phyloP scores from a whole-genome alignment of 2,888 invertebrate species.

The Cryptops parisi region DNA sequence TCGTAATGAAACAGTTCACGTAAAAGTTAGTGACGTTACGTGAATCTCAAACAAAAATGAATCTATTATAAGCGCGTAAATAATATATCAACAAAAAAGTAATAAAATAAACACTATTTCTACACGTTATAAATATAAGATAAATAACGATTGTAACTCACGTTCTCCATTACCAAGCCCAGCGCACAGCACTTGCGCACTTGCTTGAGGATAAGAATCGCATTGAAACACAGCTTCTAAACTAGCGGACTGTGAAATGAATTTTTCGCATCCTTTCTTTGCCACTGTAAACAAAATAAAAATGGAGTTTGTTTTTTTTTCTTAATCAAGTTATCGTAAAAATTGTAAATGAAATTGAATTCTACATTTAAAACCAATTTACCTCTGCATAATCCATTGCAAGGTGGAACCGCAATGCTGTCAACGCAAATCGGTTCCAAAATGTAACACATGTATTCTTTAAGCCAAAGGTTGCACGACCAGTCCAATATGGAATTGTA shows the following conservation, averaged over 20 bases:
- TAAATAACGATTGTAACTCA: too few relatives aligned
- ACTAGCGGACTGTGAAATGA: neutral
- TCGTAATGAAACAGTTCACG: too few relatives aligned
- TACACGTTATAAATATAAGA: too few relatives aligned
- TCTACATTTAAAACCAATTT: neutral
- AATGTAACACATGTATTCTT: slow-evolving; percentile 9
- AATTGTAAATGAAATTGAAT: neutral
- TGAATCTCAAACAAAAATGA: too few relatives aligned
- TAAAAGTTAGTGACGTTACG: too few relatives aligned
- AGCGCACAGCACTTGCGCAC: neutral
- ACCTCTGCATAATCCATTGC: slow-evolving; percentile 9
- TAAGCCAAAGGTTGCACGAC: slow-evolving; percentile 4
- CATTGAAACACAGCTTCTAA: slow-evolving; percentile 4
- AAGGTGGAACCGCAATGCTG: neutral
- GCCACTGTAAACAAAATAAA: too few relatives aligned
- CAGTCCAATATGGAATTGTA: slow-evolving; percentile 6
- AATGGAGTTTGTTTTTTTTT: too few relatives aligned
- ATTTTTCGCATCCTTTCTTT: slow-evolving; percentile 4
- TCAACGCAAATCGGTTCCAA: slow-evolving; percentile 10
- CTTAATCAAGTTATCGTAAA: neutral
- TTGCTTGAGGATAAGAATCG: neutral
- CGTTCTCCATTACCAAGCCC: slow-evolving; percentile 10
- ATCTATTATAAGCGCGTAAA: too few relatives aligned
- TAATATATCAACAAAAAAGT: too few relatives aligned
- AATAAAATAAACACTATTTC: too few relatives aligned